Evolutionary conservation across 2,113 vertebrate species (phyloP).

Genomic region (Zosterops japonicus): DNA sequence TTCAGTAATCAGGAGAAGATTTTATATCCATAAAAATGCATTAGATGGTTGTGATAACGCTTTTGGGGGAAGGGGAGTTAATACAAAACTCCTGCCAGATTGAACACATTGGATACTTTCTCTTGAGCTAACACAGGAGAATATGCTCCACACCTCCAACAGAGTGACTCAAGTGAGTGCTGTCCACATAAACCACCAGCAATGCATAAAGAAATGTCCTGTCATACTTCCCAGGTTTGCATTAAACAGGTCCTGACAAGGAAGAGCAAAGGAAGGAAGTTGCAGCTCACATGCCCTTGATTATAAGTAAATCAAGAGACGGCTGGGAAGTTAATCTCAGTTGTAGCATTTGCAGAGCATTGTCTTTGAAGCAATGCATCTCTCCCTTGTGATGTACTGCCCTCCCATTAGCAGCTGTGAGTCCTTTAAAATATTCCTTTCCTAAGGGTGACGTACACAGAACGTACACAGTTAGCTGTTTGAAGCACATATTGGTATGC

Average conservation of each 20-base stretch:
- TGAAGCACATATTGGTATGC: background rate
- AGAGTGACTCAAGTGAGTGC: background rate
- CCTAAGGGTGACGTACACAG: background rate
- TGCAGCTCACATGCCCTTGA: background rate
- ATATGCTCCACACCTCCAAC: background rate
- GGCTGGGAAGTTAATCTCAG: background rate
- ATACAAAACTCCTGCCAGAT: slow-evolving; percentile 6
- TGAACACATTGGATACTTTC: background rate
- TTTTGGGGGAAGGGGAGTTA: slow-evolving; percentile 12
- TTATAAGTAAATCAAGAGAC: background rate
- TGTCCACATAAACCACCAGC: background rate
- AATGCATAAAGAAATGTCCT: background rate
- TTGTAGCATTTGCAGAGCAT: background rate
- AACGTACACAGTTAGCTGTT: background rate
- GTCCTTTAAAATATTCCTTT: background rate
- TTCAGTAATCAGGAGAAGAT: slow-evolving; percentile 14
- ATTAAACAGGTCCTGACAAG: background rate
- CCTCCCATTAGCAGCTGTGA: background rate
- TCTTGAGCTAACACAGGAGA: background rate
- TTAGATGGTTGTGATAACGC: slow-evolving; percentile 24
- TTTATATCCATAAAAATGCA: slow-evolving; percentile 39
- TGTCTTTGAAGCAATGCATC: background rate
- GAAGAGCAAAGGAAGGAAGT: slow-evolving; percentile 31
- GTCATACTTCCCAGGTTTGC: background rate
- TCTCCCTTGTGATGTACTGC: background rate